A percentile compares a stretch with the other conserved stretches of the same genome.
Conservation (phyloP, 2,888 invertebrate genomes). For the Pseudococcus viburni region DNA sequence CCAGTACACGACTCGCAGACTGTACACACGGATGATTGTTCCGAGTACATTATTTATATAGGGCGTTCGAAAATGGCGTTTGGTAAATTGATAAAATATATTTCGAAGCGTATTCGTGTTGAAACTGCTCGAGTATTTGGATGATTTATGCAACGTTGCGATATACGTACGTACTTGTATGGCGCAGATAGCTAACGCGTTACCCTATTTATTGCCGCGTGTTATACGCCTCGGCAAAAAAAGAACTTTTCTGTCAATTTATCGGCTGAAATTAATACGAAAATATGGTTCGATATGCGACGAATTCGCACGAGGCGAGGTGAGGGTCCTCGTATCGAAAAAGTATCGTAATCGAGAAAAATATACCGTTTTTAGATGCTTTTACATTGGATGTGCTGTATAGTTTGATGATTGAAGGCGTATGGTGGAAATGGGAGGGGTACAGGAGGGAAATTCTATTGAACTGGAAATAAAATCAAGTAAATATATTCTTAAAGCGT, state of each 20-base stretch:
- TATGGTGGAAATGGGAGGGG: no score
- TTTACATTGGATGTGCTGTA: neutral
- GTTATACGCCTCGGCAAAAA: neutral
- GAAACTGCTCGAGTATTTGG: conserved; percentile 7
- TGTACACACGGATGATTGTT: conserved; percentile 36
- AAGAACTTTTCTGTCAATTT: conserved; percentile 42
- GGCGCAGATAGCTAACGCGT: neutral
- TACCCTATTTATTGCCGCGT: neutral
- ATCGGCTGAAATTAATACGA: conserved; percentile 52
- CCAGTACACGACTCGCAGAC: no score
- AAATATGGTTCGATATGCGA: conserved; percentile 34
- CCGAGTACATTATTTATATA: conserved; percentile 50
- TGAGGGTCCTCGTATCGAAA: neutral
- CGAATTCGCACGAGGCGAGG: neutral
- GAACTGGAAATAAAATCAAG: no score
- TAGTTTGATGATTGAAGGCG: no score
- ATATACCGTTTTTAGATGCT: neutral
- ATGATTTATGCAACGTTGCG: conserved; percentile 42
- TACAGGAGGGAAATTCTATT: no score
- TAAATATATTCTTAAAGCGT: no score
- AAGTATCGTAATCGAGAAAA: neutral
- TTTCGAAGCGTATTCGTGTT: conserved; percentile 46
- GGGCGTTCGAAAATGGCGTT: conserved; percentile 52
- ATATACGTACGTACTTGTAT: neutral
- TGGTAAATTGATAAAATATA: conserved; percentile 46